These are phyloP conservation scores for Sycophila texana DNA, from an alignment of 2,888 invertebrate genomes.

Conservation along the genomic window DNA sequence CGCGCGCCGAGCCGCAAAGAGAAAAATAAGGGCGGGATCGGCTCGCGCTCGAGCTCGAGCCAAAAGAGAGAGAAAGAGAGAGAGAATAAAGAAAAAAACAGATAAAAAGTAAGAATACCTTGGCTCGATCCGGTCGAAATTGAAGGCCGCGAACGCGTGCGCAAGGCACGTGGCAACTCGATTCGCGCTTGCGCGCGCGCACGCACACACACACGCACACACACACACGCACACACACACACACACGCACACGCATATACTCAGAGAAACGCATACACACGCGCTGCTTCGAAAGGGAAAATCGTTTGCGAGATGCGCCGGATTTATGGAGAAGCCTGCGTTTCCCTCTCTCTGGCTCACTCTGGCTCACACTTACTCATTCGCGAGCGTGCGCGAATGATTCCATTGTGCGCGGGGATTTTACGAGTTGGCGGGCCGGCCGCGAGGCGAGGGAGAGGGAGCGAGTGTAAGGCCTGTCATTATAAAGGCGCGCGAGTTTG, in stretches of 20 bases:
- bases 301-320: slow-evolving; percentile 22
- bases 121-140: slow-evolving; percentile 49
- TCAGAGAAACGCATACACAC: background rate
- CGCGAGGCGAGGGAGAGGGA: slow-evolving; percentile 13
- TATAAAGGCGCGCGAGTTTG: slow-evolving; percentile 62
- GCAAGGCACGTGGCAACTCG: slow-evolving; percentile 49
- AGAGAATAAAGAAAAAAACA: background rate
- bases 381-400: slow-evolving; percentile 64
- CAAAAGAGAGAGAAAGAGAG: background rate
- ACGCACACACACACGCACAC: background rate
- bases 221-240: background rate
- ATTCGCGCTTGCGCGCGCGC: background rate
- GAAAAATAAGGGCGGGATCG: slow-evolving; percentile 34
- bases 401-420: slow-evolving; percentile 72
- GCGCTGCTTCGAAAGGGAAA: slow-evolving; percentile 47
- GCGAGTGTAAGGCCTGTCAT: slow-evolving; percentile 71
- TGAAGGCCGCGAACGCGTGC: slow-evolving; percentile 50
- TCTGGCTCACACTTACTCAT: slow-evolving; percentile 3
- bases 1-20: slow-evolving; percentile 26
- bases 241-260: too few relatives aligned
- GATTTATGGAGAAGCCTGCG: background rate
- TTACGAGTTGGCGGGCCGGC: slow-evolving; percentile 68
- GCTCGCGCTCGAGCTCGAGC: slow-evolving; percentile 11
- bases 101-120: slow-evolving; percentile 8
- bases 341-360: too few relatives aligned